These are phyloP conservation scores for Drosophila malerkotliana DNA, from an alignment of 1,140 invertebrate species.

Conservation along the genomic window DNA sequence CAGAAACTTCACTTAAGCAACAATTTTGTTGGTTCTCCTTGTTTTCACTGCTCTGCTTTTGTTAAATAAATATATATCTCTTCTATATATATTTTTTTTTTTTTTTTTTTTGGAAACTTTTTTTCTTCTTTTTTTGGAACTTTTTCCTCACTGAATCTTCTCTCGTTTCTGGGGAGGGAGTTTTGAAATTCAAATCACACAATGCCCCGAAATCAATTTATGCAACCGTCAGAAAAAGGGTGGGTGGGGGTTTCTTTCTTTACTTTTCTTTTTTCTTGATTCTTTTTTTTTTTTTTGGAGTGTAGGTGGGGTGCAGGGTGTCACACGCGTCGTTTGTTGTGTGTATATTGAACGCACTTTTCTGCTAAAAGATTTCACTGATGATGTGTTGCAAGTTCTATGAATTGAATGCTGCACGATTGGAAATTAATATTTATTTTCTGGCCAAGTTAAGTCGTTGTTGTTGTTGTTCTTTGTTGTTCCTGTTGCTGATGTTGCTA, in stretches of 20 bases:
- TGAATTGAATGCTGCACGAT: background rate
- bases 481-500: slow-evolving; percentile 12
- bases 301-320: slow-evolving; percentile 14
- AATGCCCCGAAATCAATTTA: slow-evolving; percentile 66
- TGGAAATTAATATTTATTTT: slow-evolving; percentile 8
- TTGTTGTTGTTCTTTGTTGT: background rate
- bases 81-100: slow-evolving; percentile 2
- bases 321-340: slow-evolving; percentile 45
- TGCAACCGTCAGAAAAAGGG: slow-evolving; percentile 49
- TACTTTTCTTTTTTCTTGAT: background rate
- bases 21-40: slow-evolving; percentile 44
- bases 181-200: slow-evolving; percentile 79
- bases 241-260: background rate
- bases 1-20: slow-evolving; percentile 74
- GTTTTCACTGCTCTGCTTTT: slow-evolving; percentile 80
- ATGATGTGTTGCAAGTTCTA: background rate
- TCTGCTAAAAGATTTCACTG: too few species aligned
- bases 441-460: background rate
- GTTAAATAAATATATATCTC: slow-evolving; percentile 23
- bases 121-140: slow-evolving; percentile 41
- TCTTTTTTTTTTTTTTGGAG: slow-evolving; percentile 4
- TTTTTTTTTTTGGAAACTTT: slow-evolving; percentile 21
- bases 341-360: slow-evolving; percentile 59
- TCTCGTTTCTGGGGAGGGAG: slow-evolving; percentile 13
- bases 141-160: slow-evolving; percentile 31